phyloP scores from a whole-genome alignment of 1,140 invertebrate genomes.

The Solenopsis invicta region DNA sequence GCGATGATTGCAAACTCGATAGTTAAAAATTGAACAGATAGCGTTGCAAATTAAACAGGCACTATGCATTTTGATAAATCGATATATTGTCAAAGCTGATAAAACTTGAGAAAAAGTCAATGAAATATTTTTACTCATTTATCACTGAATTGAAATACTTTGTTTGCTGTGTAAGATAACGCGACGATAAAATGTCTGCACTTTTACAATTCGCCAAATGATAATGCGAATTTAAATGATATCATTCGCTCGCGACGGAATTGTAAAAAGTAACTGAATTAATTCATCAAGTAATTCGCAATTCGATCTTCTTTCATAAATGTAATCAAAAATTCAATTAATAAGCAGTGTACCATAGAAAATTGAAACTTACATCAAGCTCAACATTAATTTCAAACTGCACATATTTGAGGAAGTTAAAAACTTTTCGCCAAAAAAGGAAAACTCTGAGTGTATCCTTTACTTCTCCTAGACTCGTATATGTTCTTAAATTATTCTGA shows the following conservation, averaged over 20 bases:
- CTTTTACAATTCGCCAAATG: constrained; percentile 1
- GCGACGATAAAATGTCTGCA: background rate
- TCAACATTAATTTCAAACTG: constrained; percentile 13
- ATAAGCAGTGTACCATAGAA: background rate
- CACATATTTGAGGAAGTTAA: constrained; percentile 18
- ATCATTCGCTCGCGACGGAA: background rate
- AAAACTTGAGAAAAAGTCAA: background rate
- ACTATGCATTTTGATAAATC: background rate
- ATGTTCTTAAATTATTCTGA: background rate
- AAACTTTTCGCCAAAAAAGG: background rate
- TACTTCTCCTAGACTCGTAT: too few species aligned
- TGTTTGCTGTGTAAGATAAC: background rate
- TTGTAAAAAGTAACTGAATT: background rate
- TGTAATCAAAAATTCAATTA: constrained; percentile 41
- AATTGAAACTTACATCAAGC: constrained; percentile 3
- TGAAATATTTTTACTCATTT: constrained; percentile 6
- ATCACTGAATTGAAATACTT: background rate
- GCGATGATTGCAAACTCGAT: background rate
- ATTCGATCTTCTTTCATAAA: constrained; percentile 5
- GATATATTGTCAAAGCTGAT: background rate
- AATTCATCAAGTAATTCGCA: background rate
- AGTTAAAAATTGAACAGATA: constrained; percentile 8
- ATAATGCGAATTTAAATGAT: background rate
- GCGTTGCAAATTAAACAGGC: background rate
- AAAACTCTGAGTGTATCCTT: background rate